Base-by-base conservation (phyloP, 2,113 vertebrate species). In the Potamarius usumacintae region DNA sequence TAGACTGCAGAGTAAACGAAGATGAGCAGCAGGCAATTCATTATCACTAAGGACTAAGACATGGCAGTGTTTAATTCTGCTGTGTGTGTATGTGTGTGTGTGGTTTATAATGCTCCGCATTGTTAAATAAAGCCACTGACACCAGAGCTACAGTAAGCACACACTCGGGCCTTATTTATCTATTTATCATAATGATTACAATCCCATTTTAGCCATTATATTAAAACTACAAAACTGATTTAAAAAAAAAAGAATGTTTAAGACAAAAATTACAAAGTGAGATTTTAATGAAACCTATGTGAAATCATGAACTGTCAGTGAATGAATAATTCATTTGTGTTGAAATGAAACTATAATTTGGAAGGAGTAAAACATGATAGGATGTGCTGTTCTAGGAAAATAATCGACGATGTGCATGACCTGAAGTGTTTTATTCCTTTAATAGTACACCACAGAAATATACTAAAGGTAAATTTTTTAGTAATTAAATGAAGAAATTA, bases 171-270 rank as follows among this genome's bases (percentile, higher is more conserved):
- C 52, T 78, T 55, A 78, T 78, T 55, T 55, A 5, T 78, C 12
- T 8, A 55, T 78, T 78, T 55, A 55, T 27, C n/a, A 55, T 53
- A 78, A 27, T 69, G 14, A 78, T 96, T 94, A 99, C 97, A 98
- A 1, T 95, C 93, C 0, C 96, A 95, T 30, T 96, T 96, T 63
- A 99, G 93, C 55, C 12, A 14, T n/a, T 52, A 77, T n/a, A 77
- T 52, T n/a, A 22, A 74, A 74, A 30, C 69, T 71, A 18, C 69
- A 72, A 50, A 50, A 77, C 22, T 6, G 52, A 76, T 25, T 10
- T n/a, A n/a, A n/a, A 77, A 77, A 25, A 77, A 4, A 25, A 53
- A n/a, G 9, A 25, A 7, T 1, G 22, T 77, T n/a, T 20, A 48
- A 48, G 18, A 48, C 7, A 48, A 74, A 74, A 74, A 48, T 42